Percentiles rank a stretch among this genome's conserved stretches.
Evolutionary conservation across 1,140 invertebrate genomes (phyloP).

Genomic region (Drosophila baimaii): DNA sequence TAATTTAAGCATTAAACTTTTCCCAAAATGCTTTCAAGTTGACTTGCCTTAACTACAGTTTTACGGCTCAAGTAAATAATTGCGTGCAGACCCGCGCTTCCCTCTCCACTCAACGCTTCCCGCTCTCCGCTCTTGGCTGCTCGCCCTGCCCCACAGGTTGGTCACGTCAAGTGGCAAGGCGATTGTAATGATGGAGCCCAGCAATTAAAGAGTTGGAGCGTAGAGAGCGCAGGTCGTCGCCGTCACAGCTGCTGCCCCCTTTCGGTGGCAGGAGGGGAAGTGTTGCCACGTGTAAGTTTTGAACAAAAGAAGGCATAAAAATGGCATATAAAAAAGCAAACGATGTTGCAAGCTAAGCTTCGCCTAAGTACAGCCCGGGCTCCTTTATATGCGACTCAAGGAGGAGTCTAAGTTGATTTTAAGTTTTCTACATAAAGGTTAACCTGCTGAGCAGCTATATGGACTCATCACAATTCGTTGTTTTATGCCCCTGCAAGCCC

Average conservation of each 20-base stretch:
- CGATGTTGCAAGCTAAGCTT: conserved; percentile 54
- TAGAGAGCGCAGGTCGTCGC: conserved; percentile 41
- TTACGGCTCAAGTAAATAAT: conserved; percentile 83
- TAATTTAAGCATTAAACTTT: conserved; percentile 83
- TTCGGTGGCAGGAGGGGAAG: background rate
- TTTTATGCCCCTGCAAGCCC: conserved; percentile 46
- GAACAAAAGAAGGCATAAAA: conserved; percentile 75
- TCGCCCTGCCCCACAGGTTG: conserved; percentile 20
- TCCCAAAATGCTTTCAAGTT: conserved; percentile 81
- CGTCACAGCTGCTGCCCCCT: conserved; percentile 42
- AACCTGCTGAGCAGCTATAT: conserved; percentile 57
- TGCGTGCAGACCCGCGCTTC: conserved; percentile 52
- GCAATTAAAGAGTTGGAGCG: conserved; percentile 70
- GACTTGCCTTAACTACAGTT: conserved; percentile 82
- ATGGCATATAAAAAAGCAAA: conserved; percentile 66
- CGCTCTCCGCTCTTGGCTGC: background rate
- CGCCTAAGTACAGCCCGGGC: background rate
- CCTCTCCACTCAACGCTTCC: background rate
- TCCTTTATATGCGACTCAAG: conserved; percentile 14
- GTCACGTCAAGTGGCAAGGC: conserved; percentile 56
- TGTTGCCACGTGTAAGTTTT: conserved; percentile 57
- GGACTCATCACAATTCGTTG: conserved; percentile 43
- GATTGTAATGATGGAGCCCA: conserved; percentile 78
- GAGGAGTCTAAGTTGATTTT: conserved; percentile 48
- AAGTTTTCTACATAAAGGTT: conserved; percentile 69